Evolutionary conservation across 2,113 vertebrate genomes (phyloP), one percentile per base, ranked within the genome.

Genomic region (Guaruba guarouba): DNA sequence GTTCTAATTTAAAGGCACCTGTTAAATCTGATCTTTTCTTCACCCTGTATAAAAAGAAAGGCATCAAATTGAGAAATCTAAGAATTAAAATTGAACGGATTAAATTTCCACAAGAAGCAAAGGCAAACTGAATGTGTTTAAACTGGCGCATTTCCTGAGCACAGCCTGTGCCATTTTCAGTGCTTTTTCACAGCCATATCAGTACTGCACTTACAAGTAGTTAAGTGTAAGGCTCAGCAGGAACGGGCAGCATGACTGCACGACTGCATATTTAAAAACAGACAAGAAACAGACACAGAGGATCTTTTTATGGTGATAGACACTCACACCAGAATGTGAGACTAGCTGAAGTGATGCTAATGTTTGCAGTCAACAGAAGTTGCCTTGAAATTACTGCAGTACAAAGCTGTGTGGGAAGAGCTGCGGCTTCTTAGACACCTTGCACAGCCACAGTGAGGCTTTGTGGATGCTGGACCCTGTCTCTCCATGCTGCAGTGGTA

Each of bases 1-100:
- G 99, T 41, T 99, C 99, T 91, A 99, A 91, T 88, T 99, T 99
- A 96, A 99, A 99, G 87, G 99, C 99, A 78, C 98, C 98, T 11
- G 97, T 99, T 77, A 99, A 92, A 94, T 99, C 99, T 7, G 95
- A 44, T 96, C 99, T 98, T 54, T 98, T 98, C 95, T 99, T 99
- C 95, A 99, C 99, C 99, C 99, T 99, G 96, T 71, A 86, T n/a
- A 62, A 88, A 63, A 76, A 48, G 31, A 49, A 16, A 83, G 10
- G 54, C 41, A 66, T 54, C 8, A 63, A 46, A 31, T 46, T 29
- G 15, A 81, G 69, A 82, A 66, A 61, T 54, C 37, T 43, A 70
- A 61, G 76, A 88, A 92, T 78, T 84, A 66, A 75, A 61, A 75
- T 82, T 35, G 78, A 86, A 82, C 37, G 22, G 27, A 82, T 82